Evolutionary conservation across 2,888 invertebrate species (phyloP).

Genomic region (Heteromyza rotundicornis): DNA sequence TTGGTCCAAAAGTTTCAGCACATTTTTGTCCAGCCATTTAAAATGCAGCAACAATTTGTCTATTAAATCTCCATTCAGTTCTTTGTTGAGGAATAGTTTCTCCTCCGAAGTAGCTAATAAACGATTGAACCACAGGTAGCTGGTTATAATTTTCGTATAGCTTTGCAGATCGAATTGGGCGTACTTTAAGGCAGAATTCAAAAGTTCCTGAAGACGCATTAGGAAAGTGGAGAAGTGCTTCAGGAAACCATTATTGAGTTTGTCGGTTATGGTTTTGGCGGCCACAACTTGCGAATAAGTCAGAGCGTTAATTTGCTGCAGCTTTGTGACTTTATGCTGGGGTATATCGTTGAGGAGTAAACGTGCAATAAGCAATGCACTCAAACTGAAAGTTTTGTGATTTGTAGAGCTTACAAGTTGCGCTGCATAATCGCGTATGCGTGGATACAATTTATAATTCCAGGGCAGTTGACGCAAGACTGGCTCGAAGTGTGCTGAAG

Average conservation of each 20-base stretch:
- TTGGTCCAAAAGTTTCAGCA: conserved; percentile 55
- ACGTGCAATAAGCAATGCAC: conserved; percentile 44
- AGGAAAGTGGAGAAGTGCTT: conserved; percentile 45
- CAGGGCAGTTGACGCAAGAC: conserved; percentile 49
- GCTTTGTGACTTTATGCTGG: conserved; percentile 30
- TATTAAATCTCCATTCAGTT: conserved; percentile 65
- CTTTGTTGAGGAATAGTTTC: conserved; percentile 48
- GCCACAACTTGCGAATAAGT: conserved; percentile 56
- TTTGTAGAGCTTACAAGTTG: conserved; percentile 13
- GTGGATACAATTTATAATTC: conserved; percentile 54
- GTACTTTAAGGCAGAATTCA: conserved; percentile 38
- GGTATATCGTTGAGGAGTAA: conserved; percentile 42
- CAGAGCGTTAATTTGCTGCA: conserved; percentile 46
- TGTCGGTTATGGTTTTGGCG: conserved; percentile 44
- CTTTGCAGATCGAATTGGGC: conserved; percentile 39
- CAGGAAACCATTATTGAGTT: conserved; percentile 52
- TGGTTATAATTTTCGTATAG: conserved; percentile 44
- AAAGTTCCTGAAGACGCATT: conserved; percentile 29
- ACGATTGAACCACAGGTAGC: conserved; percentile 57
- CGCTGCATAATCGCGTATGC: conserved; percentile 54
- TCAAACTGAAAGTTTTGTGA: conserved; percentile 38
- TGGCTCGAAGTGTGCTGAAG: conserved; percentile 13
- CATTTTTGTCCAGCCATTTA: conserved; percentile 76
- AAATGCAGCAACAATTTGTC: conserved; percentile 73
- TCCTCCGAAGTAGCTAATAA: conserved; percentile 44